Evolutionary conservation across 2,888 invertebrate species (phyloP), one percentile per base, ranked within the genome.

Genomic region (Creontiades dilutus): DNA sequence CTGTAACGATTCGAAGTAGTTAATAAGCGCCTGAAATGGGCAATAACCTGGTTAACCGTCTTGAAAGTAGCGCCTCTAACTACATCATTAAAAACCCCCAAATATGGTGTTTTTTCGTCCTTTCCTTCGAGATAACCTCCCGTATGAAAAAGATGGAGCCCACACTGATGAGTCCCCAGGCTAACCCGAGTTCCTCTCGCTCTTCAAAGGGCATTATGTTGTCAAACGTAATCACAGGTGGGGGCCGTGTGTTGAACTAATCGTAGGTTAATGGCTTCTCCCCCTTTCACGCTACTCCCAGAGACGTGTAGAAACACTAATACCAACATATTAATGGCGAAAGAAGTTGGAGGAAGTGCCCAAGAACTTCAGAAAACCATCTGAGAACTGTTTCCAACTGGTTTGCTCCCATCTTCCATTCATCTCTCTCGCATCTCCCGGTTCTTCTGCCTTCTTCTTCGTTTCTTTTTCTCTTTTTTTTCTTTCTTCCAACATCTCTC

Each of bases 231-330:
- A 86, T 86, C 61, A 75, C 76, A 12, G 48, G 75, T 37, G 23
- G 61, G 27, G 23, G 68, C 37, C 46, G 75, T 76, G 86, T 86
- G 86, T 86, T 47, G 86, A 75, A 47, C 86, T 86, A 86, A 86
- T 86, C 86, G 86, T 47, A 28, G 47, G 86, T 86, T 86, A 86
- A 86, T 86, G 86, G 52, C 13, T 52, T 23, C 47, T 52, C 78
- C n/a, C 78, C n/a, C 47, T 78, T 23, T 11, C 37, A 37, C 7
- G 37, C 37, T 37, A 37, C 37, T 14, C 14, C 75, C 47, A 48
- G 75, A 19, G 55, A 86, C 86, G 86, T 86, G 86, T 68, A 86
- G 86, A 86, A 86, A 86, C 86, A 46, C 68, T 86, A 86, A 86
- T 86, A 86, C 76, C 86, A 86, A 86, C 86, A 86, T 68, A 86